Evolutionary conservation across 2,113 vertebrate genomes (phyloP), one percentile per base, ranked within the genome.

Genomic region (Ginglymostoma cirratum): DNA sequence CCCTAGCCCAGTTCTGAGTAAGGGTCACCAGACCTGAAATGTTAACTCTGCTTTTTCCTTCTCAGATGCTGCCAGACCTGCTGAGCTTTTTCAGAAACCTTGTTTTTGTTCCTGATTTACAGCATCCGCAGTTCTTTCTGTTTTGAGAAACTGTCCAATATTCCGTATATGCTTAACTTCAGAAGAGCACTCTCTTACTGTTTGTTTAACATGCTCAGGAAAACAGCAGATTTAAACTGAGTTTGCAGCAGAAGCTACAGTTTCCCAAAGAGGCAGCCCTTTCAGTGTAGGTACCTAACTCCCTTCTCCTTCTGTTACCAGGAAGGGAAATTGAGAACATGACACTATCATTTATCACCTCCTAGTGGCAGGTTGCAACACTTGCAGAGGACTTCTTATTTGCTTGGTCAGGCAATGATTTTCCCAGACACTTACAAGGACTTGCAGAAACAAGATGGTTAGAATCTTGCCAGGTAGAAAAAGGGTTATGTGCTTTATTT

Each of bases 281-380:
- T 65, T 61, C 52, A 90, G 61, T 19, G 30, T 14, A 65, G 55
- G 17, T 14, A 92, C 12, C 55, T 17, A 42, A 38, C 15, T 66
- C 89, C 30, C 61, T 66, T 65, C 30, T 38, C 34, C 30, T 23
- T 21, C 34, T 14, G 27, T 24, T 7, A 66, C 24, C 24, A 45
- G 66, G 48, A 38, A 30, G 21, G 23, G n/a, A 48, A 95, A 95
- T 27, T 70, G 23, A 72, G 67, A 69, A 42, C 5, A 10, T 48
- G 67, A 70, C 4, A 5, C 93, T 95, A 24, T 70, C 24, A 21
- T 70, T 48, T 30, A 14, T 3, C 67, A 70, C 42, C 93, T 69
- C 42, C 93, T 95, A 69, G 93, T 95, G 93, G 93, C 67, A 27
- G 42, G 42, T 45, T 95, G 24, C 17, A 45, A 72, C 93, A 95